Base-by-base conservation (phyloP, 2,113 vertebrate species). In the Cavia aperea region DNA sequence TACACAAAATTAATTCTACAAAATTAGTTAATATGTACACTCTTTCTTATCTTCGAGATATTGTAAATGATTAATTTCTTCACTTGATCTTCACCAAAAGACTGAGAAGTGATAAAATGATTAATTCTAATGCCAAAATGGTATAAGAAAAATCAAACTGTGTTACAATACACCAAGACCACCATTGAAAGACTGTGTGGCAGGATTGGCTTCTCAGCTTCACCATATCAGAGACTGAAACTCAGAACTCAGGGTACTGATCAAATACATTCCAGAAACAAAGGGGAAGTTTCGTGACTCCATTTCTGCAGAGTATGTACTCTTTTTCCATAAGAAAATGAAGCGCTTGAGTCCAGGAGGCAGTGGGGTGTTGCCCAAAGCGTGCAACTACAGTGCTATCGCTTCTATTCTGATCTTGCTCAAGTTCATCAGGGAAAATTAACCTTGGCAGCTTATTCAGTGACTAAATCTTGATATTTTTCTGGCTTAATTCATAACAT, bases 401-500 rank as follows among this genome's bases (percentile, higher is more conserved):
- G 31, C 93, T 96, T 97, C 94, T 97, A 96, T 98, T 97, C 98
- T 98, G 98, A 98, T 97, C 97, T 98, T 97, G 94, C 97, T 98
- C 98, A 98, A 97, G 95, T 97, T 97, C 97, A 96, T 98, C 97
- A 98, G 93, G 93, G 97, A 97, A 98, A 96, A 98, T 98, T 98
- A 97, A 97, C 96, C 97, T 96, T 98, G 98, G 98, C 98, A 98
- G 97, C 96, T 97, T 97, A 96, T 98, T 98, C 97, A 97, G 97
- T 97, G 97, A 97, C 97, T 98, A 98, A 97, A 98, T 98, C 97
- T 98, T 97, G 97, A 98, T 98, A 98, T 97, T 98, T 97, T 97
- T 97, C 97, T 97, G 97, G 96, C 97, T 98, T 98, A 98, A 98
- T 98, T 98, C 98, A 97, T 98, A 98, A 98, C 98, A 98, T 98